Evolutionary conservation across 37 sponge, comb jelly and placozoan species (phyloP), one percentile per base, ranked within the genome.

Genomic region (Cliona cf. orientalis): DNA sequence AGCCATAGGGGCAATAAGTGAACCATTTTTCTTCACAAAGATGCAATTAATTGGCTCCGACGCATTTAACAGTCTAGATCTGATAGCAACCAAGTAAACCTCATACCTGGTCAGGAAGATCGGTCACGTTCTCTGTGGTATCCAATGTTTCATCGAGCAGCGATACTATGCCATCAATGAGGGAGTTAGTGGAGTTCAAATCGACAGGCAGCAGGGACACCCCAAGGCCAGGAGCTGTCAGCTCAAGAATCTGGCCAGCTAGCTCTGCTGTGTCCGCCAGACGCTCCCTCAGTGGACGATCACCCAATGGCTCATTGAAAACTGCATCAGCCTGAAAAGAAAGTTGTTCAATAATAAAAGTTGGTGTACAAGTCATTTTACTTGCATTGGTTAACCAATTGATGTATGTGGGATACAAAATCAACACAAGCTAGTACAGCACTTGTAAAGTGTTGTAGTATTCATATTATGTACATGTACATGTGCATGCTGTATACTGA

Each of bases 131-230:
- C 6, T 46, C 81, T 59, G 5, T 23, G 26, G 59, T 37, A 23
- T 25, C 17, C 1, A 43, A 49, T 2, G 44, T 58, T 2, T 57
- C 37, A 23, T 68, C 58, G 35, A 84, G 58, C 1, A 59, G 62
- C 19, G 7, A 26, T 29, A 84, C 26, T 29, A 75, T 43, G 29
- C 38, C 55, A 11, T 39, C 53, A 3, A 86, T 35, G 17, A 86
- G 34, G 3, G 42, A 35, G 63, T 79, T 86, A 37, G 86, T 79
- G 12, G 74, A 45, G n/a, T 79, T 72, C 25, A 86, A 64, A 34
- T 71, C 80, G 23, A 60, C 4, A 12, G 86, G 86, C 21, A 86
- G 73, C 7, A 79, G 80, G 2, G 73, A 38, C 31, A 78, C 29
- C 5, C 11, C 9, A 2, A 28, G 32, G 11, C 0, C 42, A 19